These are phyloP conservation scores for human (Homo sapiens) DNA, from an alignment of 2,113 vertebrate species.

Conservation along the genomic window GRCh38 chr3:196807501-196808000, in stretches of 20 bases:
- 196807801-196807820: constrained; percentile 94
- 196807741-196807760: not conserved
- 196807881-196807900: constrained; percentile 99
- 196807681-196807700: constrained; percentile 20
- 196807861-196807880: constrained; percentile 96
- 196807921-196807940: constrained; percentile 48
- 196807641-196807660: constrained; percentile 10
- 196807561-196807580: not conserved
- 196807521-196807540: not conserved
- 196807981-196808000: constrained; percentile 27
- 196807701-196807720: not conserved
- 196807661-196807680: not conserved
- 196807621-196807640: not conserved
- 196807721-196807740: constrained; percentile 24
- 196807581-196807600: not conserved
- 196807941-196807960: not conserved
- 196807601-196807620: not conserved
- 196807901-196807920: constrained; percentile 97
- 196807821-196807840: constrained; percentile 88
- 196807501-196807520: not conserved
- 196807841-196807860: constrained; percentile 87
- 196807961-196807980: not conserved
- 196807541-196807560: not conserved
- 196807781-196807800: constrained; percentile 96
- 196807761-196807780: constrained; percentile 73